Base-by-base conservation (phyloP, 2,797 vertebrate genomes). In the Arrhamphus sclerolepis region DNA sequence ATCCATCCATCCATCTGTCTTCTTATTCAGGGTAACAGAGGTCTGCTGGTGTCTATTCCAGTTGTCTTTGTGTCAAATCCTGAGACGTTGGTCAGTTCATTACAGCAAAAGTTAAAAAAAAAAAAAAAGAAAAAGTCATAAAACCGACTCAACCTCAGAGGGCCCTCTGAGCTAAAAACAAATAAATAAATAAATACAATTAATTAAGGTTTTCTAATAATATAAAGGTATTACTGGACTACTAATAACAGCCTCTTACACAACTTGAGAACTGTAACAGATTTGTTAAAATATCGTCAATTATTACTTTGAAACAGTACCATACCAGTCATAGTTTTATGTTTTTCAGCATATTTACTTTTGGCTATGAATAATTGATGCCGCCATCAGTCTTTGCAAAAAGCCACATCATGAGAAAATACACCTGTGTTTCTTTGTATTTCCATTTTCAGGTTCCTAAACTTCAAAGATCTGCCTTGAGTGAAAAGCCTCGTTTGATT, bases 401-500 rank as follows among this genome's bases (percentile, higher is more conserved):
- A 82, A 80, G 59, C 70, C 59, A 75, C 63, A 69, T 75, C 67
- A 72, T 34, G 39, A 69, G 42, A 26, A 56, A 26, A 26, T 26
- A 6, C 24, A 26, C 24, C 6, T 6, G 2, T 26, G 24, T 26
- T 26, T 26, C 24, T 26, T 78, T 76, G 60, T 56, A 62, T 75
- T 81, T 82, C 81, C 72, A 77, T 82, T 80, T 76, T 61, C 64
- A 77, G 69, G 72, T 74, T 46, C 75, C 62, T 67, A 66, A 82
- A 86, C 82, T 79, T 89, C 77, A 83, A 89, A 89, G 77, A 85
- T 81, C 40, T 50, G 75, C 79, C 78, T 56, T 50, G 61, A 80
- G 85, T 84, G 78, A 75, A 89, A 82, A 69, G 40, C 72, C 71
- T 57, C 72, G 68, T 84, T 85, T 88, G 85, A 83, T 88, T 89